phyloP scores from a whole-genome alignment of 1,140 invertebrate species.

The Euura lappo region DNA sequence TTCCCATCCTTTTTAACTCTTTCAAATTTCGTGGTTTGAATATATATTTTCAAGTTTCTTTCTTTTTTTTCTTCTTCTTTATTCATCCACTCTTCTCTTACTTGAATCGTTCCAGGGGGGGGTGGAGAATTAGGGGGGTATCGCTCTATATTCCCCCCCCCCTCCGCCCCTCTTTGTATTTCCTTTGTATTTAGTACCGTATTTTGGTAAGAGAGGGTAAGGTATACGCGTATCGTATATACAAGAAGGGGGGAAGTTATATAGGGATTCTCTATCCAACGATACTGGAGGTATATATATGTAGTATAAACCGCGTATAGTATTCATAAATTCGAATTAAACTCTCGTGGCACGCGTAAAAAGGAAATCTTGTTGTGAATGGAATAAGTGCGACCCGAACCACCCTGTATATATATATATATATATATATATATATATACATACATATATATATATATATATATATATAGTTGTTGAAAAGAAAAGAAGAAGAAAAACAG shows the following conservation, averaged over 20 bases:
- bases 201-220: too few relatives aligned
- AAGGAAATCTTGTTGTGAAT: neutral
- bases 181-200: too few relatives aligned
- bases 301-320: neutral
- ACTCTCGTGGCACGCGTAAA: slow-evolving; percentile 6
- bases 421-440: too few relatives aligned
- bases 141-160: neutral
- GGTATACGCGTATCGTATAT: neutral
- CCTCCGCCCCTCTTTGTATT: neutral
- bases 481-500: too few relatives aligned
- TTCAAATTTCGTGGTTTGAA: neutral
- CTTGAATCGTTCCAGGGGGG: too few relatives aligned
- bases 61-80: neutral
- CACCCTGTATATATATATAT: neutral
- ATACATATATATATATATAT: too few relatives aligned
- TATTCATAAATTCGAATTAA: slow-evolving; percentile 15
- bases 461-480: too few relatives aligned
- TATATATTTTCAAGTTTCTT: neutral
- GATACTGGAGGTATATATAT: neutral
- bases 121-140: too few relatives aligned
- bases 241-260: slow-evolving; percentile 7
- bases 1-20: neutral
- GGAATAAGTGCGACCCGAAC: neutral
- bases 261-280: neutral
- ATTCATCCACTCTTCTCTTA: neutral